Evolutionary conservation across 2,797 vertebrate genomes (phyloP), one percentile per base, ranked within the genome.

Genomic region (Takifugu ocellatus): DNA sequence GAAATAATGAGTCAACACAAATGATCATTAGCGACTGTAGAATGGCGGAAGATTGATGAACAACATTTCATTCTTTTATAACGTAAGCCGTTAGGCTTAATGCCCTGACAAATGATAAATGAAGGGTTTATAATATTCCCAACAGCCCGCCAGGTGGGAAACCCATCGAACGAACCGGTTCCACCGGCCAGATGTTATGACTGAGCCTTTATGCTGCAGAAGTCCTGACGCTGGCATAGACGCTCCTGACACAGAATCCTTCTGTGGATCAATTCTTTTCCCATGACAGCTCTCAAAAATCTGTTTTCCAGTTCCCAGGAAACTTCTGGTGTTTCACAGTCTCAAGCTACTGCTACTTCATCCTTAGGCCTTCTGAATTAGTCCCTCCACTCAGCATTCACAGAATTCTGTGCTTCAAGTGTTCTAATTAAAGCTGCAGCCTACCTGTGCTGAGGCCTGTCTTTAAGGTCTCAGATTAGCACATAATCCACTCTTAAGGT

Each of bases 291-390:
- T 70, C 60, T 44, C 16, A 51, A 5, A 26, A 61, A 56, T 9
- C 61, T 42, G 51, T 57, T 74, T 71, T 74, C 56, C 62, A 74
- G 21, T 63, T 70, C 61, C 54, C 55, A 51, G 72, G 68, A 59
- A 64, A 25, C 29, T 6, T 46, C 21, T 46, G 64, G 51, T 57
- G 61, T 79, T 74, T 81, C 54, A 48, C 45, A 49, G 51, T 53
- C 33, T 59, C 27, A 8, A 31, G 29, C 29, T 31, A 31, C 29
- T 1, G 29, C 6, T 6, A 31, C 21, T 21, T 21, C 21, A 21
- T 21, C 1, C 9, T 31, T 14, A 61, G 44, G 46, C 59, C n/a
- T 31, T 57, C 61, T 60, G 51, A 54, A 39, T 51, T 25, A 63
- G 43, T 52, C 47, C 47, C 31, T 10, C 31, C 31, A 10, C 31